phyloP scores from a whole-genome alignment of 2,113 vertebrate species.

The Myotis lucifugus region DNA sequence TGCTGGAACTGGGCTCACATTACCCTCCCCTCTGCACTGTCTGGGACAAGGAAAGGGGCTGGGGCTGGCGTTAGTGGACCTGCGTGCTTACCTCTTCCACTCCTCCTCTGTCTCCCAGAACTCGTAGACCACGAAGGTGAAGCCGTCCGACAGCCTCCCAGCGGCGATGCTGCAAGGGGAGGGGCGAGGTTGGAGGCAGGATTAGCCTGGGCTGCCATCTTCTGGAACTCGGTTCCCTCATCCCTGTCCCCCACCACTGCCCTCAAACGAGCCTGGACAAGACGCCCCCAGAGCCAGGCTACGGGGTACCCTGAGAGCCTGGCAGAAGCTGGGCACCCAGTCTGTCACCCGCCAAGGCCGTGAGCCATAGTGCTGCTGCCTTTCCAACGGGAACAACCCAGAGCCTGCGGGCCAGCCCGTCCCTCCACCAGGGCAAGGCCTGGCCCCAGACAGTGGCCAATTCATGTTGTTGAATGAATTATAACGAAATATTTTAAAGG shows the following conservation, averaged over 20 bases:
- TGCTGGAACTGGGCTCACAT: too few species aligned
- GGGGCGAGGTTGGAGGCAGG: accelerated
- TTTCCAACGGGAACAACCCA: background rate
- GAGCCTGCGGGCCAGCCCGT: accelerated
- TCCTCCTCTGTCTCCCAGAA: conserved; percentile 97
- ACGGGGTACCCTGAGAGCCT: background rate
- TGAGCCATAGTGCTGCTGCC: background rate
- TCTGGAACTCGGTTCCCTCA: background rate
- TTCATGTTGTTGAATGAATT: accelerated
- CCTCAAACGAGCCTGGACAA: accelerated
- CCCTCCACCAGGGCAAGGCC: accelerated
- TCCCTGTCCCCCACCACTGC: background rate
- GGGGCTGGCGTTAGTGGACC: accelerated
- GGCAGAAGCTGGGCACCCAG: background rate
- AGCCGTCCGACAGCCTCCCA: conserved; percentile 89
- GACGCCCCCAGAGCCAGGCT: background rate
- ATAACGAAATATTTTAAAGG: background rate
- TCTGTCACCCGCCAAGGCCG: background rate
- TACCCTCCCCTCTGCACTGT: too few species aligned
- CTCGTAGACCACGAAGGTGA: conserved; percentile 95
- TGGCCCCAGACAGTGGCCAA: accelerated
- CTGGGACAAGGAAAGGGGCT: background rate
- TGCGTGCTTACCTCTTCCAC: conserved; percentile 90
- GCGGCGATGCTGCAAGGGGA: conserved; percentile 88
- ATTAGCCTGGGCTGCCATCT: accelerated